Evolutionary conservation across 23 tunicate species (phyloP), one percentile per base, ranked within the genome.

Genomic region (Aplidium turbinatum): DNA sequence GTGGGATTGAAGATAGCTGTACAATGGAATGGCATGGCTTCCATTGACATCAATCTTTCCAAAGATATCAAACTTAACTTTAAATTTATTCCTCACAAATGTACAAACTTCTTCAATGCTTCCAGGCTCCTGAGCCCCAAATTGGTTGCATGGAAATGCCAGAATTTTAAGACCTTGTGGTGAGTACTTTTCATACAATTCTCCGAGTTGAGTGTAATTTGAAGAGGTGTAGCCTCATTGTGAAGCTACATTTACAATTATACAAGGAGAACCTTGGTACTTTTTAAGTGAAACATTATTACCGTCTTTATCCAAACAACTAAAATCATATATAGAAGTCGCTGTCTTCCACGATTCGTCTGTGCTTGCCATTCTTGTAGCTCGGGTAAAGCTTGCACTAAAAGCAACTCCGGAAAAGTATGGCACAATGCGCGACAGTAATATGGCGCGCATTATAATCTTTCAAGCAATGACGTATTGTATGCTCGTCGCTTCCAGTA

Each of bases 81-180:
- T 62, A 27, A 74, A 73, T 23, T 80, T 42, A 33, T 74, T 76
- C 38, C 31, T 72, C 0, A 85, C 95, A 57, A 80, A 87, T 23
- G 36, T 31, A 22, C 75, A 66, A 31, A 87, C 75, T 47, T 80
- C 78, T 3, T 66, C 80, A 74, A 80, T 75, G 24, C 66, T 48
- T 39, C 73, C 60, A 33, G 95, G 95, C 67, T 87, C 95, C 62
- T 87, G 87, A 9, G 50, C 68, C 3, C 27, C 38, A 75, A 87
- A 87, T 68, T 87, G 95, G 73, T 87, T 87, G 61, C 87, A 87
- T 27, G 95, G 95, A 34, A 87, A 87, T 36, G 86, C 95, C 39
- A 87, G 70, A 31, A 87, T 87, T 51, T 73, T 33, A 26, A 87
- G 71, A 29, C 82, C 82, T 74, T 80, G 63, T 40, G 51, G 63